phyloP scores from a whole-genome alignment of 2,113 vertebrate genomes.

The Notiomystis cincta region DNA sequence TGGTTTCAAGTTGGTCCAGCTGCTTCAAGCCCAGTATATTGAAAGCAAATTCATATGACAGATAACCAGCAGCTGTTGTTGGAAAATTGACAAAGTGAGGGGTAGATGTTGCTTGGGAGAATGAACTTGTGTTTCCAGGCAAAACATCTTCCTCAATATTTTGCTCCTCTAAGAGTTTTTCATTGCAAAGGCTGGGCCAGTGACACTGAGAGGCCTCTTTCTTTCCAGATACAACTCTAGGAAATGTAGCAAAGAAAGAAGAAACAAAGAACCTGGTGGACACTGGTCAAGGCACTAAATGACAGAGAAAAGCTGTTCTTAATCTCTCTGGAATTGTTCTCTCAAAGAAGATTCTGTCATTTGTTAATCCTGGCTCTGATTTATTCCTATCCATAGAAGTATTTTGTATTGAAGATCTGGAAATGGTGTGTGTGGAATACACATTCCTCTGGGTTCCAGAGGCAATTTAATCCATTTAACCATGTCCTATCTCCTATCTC shows the following conservation, averaged over 20 bases:
- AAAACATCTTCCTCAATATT: not conserved
- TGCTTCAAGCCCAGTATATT: constrained; percentile 19
- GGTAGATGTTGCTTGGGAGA: not conserved
- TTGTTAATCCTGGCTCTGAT: not conserved
- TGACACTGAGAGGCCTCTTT: not conserved
- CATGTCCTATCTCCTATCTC: not conserved
- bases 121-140: not conserved
- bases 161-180: not conserved
- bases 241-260: not conserved
- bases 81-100: not conserved
- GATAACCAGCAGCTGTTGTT: constrained; percentile 57
- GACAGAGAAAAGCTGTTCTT: not conserved
- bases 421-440: not conserved
- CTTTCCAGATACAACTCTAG: not conserved
- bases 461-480: not conserved
- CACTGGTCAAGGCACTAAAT: not conserved
- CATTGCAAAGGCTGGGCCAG: not conserved
- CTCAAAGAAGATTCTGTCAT: not conserved
- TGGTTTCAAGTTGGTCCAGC: constrained; percentile 60
- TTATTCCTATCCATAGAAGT: not conserved
- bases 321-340: not conserved
- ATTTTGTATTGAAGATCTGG: not conserved
- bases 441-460: not conserved
- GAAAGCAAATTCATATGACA: constrained; percentile 43
- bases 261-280: not conserved